Percentiles rank a stretch among this genome's conserved stretches.
These are phyloP conservation scores for Exocentrus adspersus DNA, from an alignment of 2,888 invertebrate species.

Conservation along the genomic window DNA sequence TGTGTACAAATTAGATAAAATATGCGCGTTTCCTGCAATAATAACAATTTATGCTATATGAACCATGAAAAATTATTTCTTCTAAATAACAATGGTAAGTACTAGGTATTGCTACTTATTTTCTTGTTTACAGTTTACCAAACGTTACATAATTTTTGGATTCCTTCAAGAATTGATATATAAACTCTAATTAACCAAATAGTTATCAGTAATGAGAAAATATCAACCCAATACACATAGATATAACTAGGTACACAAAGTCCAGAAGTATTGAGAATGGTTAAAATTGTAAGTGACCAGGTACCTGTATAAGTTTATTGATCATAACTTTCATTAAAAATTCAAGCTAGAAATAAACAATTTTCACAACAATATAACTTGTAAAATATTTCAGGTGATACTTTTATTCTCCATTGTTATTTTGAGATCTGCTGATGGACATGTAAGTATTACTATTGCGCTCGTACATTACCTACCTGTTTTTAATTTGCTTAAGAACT, in stretches of 20 bases:
- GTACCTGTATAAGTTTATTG: background rate
- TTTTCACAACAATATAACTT: background rate
- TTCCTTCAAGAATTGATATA: background rate
- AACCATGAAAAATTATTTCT: constrained; percentile 18
- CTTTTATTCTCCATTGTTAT: background rate
- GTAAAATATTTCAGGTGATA: background rate
- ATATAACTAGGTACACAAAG: background rate
- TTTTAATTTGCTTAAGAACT: background rate
- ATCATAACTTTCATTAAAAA: too few species aligned
- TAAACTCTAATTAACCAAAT: background rate
- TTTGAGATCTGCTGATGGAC: background rate
- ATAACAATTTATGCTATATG: background rate
- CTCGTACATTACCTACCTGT: background rate
- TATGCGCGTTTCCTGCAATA: background rate
- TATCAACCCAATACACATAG: background rate
- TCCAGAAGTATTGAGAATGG: too few species aligned
- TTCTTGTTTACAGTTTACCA: constrained; percentile 7
- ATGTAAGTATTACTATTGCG: background rate
- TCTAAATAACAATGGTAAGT: constrained; percentile 11
- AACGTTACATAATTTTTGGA: constrained; percentile 4
- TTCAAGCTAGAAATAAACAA: too few species aligned
- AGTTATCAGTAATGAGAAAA: constrained; percentile 7
- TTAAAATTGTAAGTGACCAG: constrained; percentile 10
- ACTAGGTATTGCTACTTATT: background rate
- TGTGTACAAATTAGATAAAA: background rate